Evolutionary conservation across 2,888 invertebrate genomes (phyloP).

Genomic region (Lasioglossum vierecki): DNA sequence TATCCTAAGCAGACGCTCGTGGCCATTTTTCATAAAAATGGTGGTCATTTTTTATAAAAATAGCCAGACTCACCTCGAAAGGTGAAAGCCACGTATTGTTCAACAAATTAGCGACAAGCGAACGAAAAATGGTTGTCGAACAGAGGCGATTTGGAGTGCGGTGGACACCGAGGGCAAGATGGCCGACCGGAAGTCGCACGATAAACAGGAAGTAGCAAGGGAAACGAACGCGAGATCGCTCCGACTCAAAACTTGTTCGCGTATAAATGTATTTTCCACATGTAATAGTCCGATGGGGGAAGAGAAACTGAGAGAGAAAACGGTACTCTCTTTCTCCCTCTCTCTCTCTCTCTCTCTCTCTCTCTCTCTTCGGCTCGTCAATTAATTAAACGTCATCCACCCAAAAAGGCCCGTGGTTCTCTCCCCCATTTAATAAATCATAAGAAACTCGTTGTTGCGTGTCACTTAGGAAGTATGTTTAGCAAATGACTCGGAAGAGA

Average conservation of each 20-base stretch:
- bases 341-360: slow-evolving; percentile 32
- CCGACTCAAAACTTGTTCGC: slow-evolving; percentile 48
- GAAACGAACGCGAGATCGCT: slow-evolving; percentile 42
- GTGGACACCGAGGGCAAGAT: slow-evolving; percentile 18
- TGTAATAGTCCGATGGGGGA: slow-evolving; percentile 50
- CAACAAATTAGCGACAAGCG: not conserved
- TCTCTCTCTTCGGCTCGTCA: slow-evolving; percentile 47
- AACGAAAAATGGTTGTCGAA: not conserved
- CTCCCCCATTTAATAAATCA: slow-evolving; percentile 54
- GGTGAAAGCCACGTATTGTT: not conserved
- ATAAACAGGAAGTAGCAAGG: not conserved
- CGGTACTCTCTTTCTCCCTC: slow-evolving; percentile 17
- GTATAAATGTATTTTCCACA: slow-evolving; percentile 49
- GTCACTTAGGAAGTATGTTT: slow-evolving; percentile 75
- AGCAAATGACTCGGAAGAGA: slow-evolving; percentile 58
- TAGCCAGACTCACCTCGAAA: not conserved
- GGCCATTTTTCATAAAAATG: slow-evolving; percentile 3
- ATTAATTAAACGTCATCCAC: slow-evolving; percentile 62
- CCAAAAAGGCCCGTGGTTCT: slow-evolving; percentile 45
- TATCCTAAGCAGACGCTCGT: not conserved
- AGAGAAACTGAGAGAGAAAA: slow-evolving; percentile 39
- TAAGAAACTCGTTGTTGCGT: slow-evolving; percentile 78
- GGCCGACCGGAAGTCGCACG: not conserved
- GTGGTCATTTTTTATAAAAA: slow-evolving; percentile 3
- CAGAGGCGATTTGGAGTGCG: slow-evolving; percentile 18